A percentile compares a stretch with the other conserved stretches of the same genome.
These are phyloP conservation scores for Oplegnathus fasciatus DNA, from an alignment of 2,113 vertebrate genomes.

Conservation along the genomic window DNA sequence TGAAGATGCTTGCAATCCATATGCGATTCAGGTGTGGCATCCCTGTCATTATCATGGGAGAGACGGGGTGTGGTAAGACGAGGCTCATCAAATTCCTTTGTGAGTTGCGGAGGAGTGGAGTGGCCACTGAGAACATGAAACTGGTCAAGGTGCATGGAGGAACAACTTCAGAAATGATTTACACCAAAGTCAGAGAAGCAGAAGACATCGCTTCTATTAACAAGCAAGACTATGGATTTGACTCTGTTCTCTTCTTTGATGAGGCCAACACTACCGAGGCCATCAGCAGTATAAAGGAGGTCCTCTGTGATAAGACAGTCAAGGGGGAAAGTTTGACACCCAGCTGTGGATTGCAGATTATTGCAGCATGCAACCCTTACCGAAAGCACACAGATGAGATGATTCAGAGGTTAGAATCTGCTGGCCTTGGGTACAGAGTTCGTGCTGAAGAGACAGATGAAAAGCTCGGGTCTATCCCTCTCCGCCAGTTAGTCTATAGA, in stretches of 20 bases:
- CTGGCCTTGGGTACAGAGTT: slow-evolving; percentile 94
- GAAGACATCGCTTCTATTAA: slow-evolving; percentile 85
- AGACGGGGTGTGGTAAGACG: slow-evolving; percentile 97
- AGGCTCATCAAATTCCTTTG: slow-evolving; percentile 94
- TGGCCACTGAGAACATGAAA: slow-evolving; percentile 89
- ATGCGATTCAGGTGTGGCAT: slow-evolving; percentile 97
- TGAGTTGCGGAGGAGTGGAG: slow-evolving; percentile 82
- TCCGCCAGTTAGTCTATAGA: slow-evolving; percentile 95
- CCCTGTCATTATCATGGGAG: slow-evolving; percentile 97
- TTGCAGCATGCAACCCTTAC: slow-evolving; percentile 98
- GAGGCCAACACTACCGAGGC: slow-evolving; percentile 97
- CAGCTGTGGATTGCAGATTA: slow-evolving; percentile 87
- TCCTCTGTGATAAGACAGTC: slow-evolving; percentile 91
- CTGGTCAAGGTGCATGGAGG: slow-evolving; percentile 97
- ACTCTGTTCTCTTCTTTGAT: slow-evolving; percentile 95
- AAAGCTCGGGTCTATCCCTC: slow-evolving; percentile 92
- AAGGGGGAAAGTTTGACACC: slow-evolving; percentile 83
- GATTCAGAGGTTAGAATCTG: slow-evolving; percentile 91
- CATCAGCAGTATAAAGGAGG: slow-evolving; percentile 94
- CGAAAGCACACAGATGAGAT: slow-evolving; percentile 91
- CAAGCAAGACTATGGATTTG: slow-evolving; percentile 83
- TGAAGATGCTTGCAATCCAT: slow-evolving; percentile 96
- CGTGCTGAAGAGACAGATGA: slow-evolving; percentile 90
- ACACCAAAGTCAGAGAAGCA: slow-evolving; percentile 87
- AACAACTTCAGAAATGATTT: slow-evolving; percentile 90